Conservation (phyloP, 2,797 vertebrate species). For the Coregonus suidteri region DNA sequence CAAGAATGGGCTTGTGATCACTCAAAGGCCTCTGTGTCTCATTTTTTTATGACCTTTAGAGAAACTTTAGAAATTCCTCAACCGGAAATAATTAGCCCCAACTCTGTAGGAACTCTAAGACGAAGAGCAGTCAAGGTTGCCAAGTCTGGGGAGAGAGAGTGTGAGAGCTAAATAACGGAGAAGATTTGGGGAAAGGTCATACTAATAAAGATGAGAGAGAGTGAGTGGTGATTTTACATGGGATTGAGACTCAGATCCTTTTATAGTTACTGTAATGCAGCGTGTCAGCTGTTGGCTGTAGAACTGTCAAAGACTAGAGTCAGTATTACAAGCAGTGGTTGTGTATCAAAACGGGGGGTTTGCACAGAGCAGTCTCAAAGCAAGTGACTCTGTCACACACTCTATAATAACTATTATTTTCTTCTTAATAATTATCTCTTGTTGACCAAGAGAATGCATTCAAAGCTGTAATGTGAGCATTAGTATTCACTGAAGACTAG, state of each 20-base stretch:
- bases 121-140: neutral
- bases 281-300: neutral
- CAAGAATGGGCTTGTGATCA: neutral
- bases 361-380: neutral
- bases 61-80: neutral
- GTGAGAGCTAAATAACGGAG: neutral
- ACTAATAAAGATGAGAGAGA: neutral
- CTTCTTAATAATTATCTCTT: neutral
- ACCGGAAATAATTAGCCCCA: constrained; percentile 9
- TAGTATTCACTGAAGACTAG: neutral
- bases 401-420: neutral
- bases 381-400: neutral
- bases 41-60: neutral
- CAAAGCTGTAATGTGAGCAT: neutral
- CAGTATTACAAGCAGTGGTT: neutral
- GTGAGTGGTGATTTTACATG: neutral
- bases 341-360: neutral
- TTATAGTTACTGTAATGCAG: neutral
- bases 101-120: neutral
- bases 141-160: neutral
- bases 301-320: neutral
- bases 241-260: neutral
- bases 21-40: neutral
- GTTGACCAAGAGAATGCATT: neutral
- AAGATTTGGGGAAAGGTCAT: constrained; percentile 6